These are phyloP conservation scores for Pseudotriccus pelzelni DNA, from an alignment of 2,797 vertebrate species.

Conservation along the genomic window DNA sequence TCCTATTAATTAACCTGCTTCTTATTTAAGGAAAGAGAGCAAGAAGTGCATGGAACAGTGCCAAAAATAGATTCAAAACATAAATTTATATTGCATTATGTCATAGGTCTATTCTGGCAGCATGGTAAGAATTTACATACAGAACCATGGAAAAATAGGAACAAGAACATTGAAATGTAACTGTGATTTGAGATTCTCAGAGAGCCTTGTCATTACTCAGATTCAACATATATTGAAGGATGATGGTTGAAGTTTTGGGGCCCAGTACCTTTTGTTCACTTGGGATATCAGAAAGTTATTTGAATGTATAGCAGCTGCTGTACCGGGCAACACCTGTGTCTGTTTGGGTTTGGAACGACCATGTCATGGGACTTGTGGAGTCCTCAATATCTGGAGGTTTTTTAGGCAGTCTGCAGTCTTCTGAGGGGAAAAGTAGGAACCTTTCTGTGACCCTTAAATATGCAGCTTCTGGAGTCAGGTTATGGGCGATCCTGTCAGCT, in stretches of 20 bases:
- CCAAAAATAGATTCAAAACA: slow-evolving; percentile 17
- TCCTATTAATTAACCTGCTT: not conserved
- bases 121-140: not conserved
- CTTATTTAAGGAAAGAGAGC: slow-evolving; percentile 36
- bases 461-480: not conserved
- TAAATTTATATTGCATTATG: not conserved
- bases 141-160: not conserved
- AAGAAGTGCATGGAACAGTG: not conserved
- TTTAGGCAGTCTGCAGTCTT: not conserved
- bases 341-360: not conserved
- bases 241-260: not conserved
- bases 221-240: not conserved
- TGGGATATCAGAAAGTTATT: not conserved
- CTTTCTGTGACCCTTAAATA: not conserved
- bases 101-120: not conserved
- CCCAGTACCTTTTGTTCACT: not conserved
- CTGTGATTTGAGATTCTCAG: not conserved
- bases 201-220: not conserved
- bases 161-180: not conserved
- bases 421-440: not conserved
- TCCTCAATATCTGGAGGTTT: not conserved
- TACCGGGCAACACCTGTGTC: not conserved
- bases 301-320: not conserved
- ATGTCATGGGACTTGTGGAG: rapidly evolving
- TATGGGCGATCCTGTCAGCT: not conserved